Evolutionary conservation across 2,113 vertebrate species (phyloP).

Genomic region (cat (Felis catus)): F.catus_Fca126_mat1.0 CM031416.1:131876501-131877000

Average conservation of each 20-base stretch:
- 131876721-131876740: neutral
- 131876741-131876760: neutral
- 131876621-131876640: neutral
- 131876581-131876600: neutral
- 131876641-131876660: neutral
- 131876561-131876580: neutral
- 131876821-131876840: neutral
- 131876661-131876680: neutral
- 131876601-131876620: neutral
- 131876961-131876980: neutral
- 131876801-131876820: neutral
- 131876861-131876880: neutral
- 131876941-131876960: neutral
- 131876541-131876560: neutral
- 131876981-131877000: neutral
- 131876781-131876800: neutral
- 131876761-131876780: neutral
- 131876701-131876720: neutral
- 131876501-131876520: neutral
- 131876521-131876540: neutral
- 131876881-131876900: neutral
- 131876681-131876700: neutral
- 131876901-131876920: neutral
- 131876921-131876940: neutral
- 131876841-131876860: neutral